Evolutionary conservation across 2,113 vertebrate species (phyloP).

Genomic region (Egretta garzetta): DNA sequence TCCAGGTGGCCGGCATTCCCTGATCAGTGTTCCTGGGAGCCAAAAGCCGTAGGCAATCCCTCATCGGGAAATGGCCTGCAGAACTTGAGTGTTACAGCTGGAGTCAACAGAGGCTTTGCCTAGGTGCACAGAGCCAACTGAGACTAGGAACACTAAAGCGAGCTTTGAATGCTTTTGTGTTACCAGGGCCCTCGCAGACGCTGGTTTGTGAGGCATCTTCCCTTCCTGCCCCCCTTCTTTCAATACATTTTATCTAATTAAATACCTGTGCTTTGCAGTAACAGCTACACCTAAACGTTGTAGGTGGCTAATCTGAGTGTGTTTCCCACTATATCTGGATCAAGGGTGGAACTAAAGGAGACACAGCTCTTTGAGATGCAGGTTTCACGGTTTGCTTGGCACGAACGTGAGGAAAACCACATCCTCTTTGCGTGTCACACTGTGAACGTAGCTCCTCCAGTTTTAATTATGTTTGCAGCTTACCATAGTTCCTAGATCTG

Average conservation of each 20-base stretch:
- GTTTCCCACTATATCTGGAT: neutral
- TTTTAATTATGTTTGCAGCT: neutral
- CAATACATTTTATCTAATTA: neutral
- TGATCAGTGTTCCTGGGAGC: neutral
- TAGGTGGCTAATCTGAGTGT: rapidly evolving
- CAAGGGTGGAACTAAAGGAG: rapidly evolving
- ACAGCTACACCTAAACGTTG: neutral
- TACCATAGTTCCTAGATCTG: neutral
- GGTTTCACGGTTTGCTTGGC: neutral
- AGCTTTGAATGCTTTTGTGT: rapidly evolving
- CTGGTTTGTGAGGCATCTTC: neutral
- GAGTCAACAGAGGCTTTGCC: neutral
- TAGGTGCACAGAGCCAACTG: rapidly evolving
- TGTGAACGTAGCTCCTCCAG: neutral
- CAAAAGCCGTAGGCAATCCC: neutral
- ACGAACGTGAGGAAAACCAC: neutral
- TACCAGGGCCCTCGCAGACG: neutral
- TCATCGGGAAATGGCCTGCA: neutral
- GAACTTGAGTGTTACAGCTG: neutral
- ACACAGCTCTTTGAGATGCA: neutral
- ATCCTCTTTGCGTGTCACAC: rapidly evolving
- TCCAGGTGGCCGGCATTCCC: neutral
- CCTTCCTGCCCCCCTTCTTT: neutral
- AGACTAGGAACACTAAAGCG: neutral
- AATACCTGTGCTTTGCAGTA: neutral